Conservation (phyloP, 2,113 vertebrate genomes). For the Etia nguti region DNA sequence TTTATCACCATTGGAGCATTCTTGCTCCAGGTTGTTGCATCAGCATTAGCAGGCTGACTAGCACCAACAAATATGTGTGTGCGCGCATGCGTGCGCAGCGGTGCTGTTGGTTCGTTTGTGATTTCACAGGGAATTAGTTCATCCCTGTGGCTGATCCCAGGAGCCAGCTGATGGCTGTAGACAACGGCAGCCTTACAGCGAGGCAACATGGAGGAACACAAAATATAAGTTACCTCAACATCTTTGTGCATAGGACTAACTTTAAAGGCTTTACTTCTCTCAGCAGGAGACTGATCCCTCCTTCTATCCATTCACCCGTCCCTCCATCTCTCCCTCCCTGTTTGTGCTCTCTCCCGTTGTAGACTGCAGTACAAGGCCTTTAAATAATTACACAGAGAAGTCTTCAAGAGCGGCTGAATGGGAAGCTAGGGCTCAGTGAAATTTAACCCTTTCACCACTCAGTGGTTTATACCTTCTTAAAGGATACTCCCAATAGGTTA, state of each 20-base stretch:
- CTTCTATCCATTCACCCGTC: neutral
- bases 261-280: slow-evolving; percentile 45
- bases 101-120: slow-evolving; percentile 37
- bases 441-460: slow-evolving; percentile 38
- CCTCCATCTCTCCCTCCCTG: neutral
- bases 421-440: slow-evolving; percentile 20
- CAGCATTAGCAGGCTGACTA: slow-evolving; percentile 50
- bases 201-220: slow-evolving; percentile 30
- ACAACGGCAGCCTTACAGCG: slow-evolving; percentile 36
- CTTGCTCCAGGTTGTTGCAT: slow-evolving; percentile 67
- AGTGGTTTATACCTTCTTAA: slow-evolving; percentile 4
- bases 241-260: slow-evolving; percentile 25
- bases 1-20: slow-evolving; percentile 71
- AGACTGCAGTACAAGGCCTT: slow-evolving; percentile 45
- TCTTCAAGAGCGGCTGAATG: slow-evolving; percentile 21
- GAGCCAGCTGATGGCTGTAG: slow-evolving; percentile 47
- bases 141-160: slow-evolving; percentile 49
- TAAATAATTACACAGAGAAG: slow-evolving; percentile 64
- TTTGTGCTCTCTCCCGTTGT: neutral
- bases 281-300: slow-evolving; percentile 20
- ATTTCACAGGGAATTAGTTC: slow-evolving; percentile 53
- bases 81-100: neutral
- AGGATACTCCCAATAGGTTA: neutral
- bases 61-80: neutral
- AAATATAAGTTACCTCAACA: slow-evolving; percentile 7